A percentile compares a stretch with the other conserved stretches of the same genome.
phyloP scores from a whole-genome alignment of 1,140 invertebrate genomes.

The Geopemphigus sp. region DNA sequence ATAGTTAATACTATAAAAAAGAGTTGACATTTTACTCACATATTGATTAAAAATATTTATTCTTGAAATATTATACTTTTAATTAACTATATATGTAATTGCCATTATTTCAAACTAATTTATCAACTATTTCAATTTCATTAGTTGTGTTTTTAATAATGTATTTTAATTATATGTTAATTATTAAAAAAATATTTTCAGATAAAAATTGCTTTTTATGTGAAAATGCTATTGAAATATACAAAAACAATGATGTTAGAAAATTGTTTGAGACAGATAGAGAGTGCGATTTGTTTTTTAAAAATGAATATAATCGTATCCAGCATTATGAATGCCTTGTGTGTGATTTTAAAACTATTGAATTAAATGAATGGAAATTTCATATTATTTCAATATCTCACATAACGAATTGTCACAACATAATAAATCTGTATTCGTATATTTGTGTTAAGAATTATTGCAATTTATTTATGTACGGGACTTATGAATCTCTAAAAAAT shows the following conservation, averaged over 20 bases:
- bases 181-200: too few relatives aligned
- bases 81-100: too few relatives aligned
- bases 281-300: background rate
- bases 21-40: too few relatives aligned
- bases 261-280: background rate
- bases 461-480: background rate
- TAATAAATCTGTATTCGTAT: background rate
- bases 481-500: background rate
- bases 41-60: too few relatives aligned
- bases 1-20: too few relatives aligned
- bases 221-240: background rate
- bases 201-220: background rate
- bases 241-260: background rate
- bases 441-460: background rate
- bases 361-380: constrained; percentile 5
- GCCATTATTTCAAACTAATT: too few relatives aligned
- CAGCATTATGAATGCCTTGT: background rate
- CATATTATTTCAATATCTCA: constrained; percentile 28
- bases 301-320: background rate
- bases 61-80: too few relatives aligned
- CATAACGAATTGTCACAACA: background rate
- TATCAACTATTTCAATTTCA: too few relatives aligned
- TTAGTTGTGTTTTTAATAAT: too few relatives aligned
- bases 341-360: background rate
- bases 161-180: too few relatives aligned